Base-by-base conservation (phyloP, 2,888 invertebrate genomes). In the Drosophila nr. perissopoda region DNA sequence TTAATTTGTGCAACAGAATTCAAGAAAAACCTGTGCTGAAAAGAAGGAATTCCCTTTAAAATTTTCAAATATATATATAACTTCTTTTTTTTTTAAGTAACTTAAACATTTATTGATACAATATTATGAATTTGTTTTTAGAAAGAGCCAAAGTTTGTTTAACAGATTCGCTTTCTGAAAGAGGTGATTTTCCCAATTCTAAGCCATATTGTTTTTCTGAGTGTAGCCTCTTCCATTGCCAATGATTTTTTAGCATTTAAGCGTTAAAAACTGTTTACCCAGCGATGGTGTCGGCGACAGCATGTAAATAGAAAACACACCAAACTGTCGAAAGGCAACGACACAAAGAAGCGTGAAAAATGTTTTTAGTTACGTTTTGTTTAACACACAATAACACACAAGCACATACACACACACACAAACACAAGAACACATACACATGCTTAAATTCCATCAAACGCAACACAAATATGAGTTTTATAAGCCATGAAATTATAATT, bases 401-500 rank as follows among this genome's bases (percentile, higher is more conserved):
- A 29, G 42, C 34, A 25, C 40, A 63, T 25, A 68, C 52, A 69
- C 31, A 60, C 51, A 33, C 10, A 18, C 5, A 48, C 6, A 16
- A 10, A 62, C 40, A 25, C 2, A 4, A 16, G 25, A 42, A 51
- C 38, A 56, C 4, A 31, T 7, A 69, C 29, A 58, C 52, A 73
- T 51, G 65, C 65, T 61, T 76, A 82, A 82, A 88, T 82, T 83
- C 87, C 87, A 88, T 88, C 82, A 90, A 89, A 88, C 79, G 76
- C 80, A 83, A 81, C 68, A 81, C 88, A 90, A 90, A 87, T 88
- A 87, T 86, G 80, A 86, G 78, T 87, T 87, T 87, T 87, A 87
- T 87, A 90, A 87, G 87, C 84, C 87, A 87, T 87, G 87, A 87
- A 87, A 87, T 87, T 90, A 90, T 87, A 90, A 87, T 87, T 87